phyloP scores from a whole-genome alignment of 1,140 invertebrate genomes.

The Caerostris extrusa region DNA sequence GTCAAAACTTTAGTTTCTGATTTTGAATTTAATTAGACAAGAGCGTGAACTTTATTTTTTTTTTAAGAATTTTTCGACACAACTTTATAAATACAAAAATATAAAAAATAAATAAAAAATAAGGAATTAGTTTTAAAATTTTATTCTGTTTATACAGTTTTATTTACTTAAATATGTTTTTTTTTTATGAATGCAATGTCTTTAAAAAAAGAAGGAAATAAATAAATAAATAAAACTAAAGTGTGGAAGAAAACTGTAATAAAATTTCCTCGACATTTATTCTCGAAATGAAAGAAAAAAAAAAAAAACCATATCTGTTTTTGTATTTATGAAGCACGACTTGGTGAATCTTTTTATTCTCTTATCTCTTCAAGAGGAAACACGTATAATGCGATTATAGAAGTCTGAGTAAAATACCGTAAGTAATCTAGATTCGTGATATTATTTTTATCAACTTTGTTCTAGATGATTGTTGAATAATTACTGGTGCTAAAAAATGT shows the following conservation, averaged over 20 bases:
- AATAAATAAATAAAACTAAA: neutral
- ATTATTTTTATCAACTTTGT: neutral
- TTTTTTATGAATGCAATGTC: neutral
- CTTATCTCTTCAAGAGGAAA: neutral
- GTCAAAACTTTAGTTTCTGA: too few relatives aligned
- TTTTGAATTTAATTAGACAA: too few relatives aligned
- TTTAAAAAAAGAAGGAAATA: neutral
- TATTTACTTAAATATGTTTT: neutral
- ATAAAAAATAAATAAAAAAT: too few relatives aligned
- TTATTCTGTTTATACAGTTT: too few relatives aligned
- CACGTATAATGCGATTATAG: conserved; percentile 13
- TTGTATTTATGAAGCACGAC: neutral
- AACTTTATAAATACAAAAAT: too few relatives aligned
- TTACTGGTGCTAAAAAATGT: neutral
- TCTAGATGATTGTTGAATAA: conserved; percentile 19
- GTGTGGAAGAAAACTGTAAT: neutral
- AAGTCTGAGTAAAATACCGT: neutral
- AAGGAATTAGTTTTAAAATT: too few relatives aligned
- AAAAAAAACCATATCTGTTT: neutral
- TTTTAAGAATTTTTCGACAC: too few relatives aligned
- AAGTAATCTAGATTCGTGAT: neutral
- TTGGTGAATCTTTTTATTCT: neutral
- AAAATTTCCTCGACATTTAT: neutral
- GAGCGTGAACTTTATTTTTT: too few relatives aligned
- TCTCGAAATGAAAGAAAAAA: neutral